Evolutionary conservation across 2,888 invertebrate species (phyloP).

Genomic region (Eledona agricola): DNA sequence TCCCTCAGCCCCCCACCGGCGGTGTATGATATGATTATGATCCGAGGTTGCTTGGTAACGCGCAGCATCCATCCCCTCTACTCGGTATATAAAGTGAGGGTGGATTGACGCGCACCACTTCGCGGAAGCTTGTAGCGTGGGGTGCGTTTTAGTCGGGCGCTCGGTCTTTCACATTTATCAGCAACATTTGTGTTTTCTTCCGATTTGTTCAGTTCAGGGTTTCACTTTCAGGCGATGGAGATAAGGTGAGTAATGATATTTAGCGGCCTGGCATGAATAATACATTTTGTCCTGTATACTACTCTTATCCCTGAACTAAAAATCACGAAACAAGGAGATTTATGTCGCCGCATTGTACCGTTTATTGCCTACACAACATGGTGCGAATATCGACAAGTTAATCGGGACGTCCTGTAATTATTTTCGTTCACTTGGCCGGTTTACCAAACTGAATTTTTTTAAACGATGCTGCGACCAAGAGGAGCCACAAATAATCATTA

Average conservation of each 20-base stretch:
- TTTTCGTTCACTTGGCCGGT: constrained; percentile 1
- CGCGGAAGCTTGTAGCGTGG: constrained; percentile 49
- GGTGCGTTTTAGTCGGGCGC: constrained; percentile 40
- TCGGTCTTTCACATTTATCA: constrained; percentile 13
- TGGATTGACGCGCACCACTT: constrained; percentile 55
- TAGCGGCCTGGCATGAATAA: no score
- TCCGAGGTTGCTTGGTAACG: constrained; percentile 61
- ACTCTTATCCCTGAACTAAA: constrained; percentile 26
- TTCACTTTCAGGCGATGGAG: no score
- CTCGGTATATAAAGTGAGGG: constrained; percentile 57
- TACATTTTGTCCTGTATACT: no score
- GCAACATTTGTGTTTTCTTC: constrained; percentile 19
- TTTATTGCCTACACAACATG: constrained; percentile 36
- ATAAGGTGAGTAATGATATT: no score
- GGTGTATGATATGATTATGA: constrained; percentile 63
- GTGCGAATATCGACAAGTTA: constrained; percentile 31
- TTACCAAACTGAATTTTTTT: no score
- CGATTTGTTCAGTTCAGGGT: no score
- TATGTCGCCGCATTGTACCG: constrained; percentile 27
- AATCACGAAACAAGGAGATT: constrained; percentile 32
- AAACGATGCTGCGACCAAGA: no score
- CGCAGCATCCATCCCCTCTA: constrained; percentile 61
- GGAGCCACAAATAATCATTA: constrained; percentile 25
- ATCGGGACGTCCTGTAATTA: no score
- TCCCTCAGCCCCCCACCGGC: constrained; percentile 42